Conservation (phyloP, 2,113 vertebrate genomes). For the Crypturellus undulatus region DNA sequence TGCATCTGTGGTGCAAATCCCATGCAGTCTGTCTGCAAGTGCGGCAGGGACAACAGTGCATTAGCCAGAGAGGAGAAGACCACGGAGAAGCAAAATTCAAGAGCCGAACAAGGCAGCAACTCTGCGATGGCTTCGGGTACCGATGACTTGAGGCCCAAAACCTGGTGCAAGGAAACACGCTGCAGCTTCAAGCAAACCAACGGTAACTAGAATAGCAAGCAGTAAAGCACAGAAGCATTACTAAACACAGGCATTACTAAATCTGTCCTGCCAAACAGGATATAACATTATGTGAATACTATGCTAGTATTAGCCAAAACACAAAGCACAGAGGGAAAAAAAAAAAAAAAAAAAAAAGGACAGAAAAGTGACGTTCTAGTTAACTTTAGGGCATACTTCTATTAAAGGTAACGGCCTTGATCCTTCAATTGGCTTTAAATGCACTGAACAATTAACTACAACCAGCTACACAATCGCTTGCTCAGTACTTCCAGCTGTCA, state of each 20-base stretch:
- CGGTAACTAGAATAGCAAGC: background rate
- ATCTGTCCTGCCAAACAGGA: background rate
- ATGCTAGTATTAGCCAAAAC: accelerated
- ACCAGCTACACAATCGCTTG: background rate
- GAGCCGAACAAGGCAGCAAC: accelerated
- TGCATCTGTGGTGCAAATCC: background rate
- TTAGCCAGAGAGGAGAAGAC: background rate
- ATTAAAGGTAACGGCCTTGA: background rate
- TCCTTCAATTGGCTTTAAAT: background rate
- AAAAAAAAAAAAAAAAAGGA: background rate
- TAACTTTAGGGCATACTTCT: background rate
- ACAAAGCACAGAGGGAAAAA: accelerated
- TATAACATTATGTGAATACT: background rate
- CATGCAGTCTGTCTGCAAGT: background rate
- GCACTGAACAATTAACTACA: background rate
- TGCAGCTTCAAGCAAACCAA: background rate
- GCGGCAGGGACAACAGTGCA: background rate
- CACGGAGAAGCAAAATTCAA: background rate
- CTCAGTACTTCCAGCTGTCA: background rate
- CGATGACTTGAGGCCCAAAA: background rate
- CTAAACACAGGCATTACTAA: background rate
- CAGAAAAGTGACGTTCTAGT: background rate
- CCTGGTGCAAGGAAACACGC: background rate
- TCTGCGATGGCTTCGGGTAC: accelerated
- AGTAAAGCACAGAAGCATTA: background rate